phyloP scores from a whole-genome alignment of 53 echinoderm and acorn worm genomes.

The Luidia sarsii region DNA sequence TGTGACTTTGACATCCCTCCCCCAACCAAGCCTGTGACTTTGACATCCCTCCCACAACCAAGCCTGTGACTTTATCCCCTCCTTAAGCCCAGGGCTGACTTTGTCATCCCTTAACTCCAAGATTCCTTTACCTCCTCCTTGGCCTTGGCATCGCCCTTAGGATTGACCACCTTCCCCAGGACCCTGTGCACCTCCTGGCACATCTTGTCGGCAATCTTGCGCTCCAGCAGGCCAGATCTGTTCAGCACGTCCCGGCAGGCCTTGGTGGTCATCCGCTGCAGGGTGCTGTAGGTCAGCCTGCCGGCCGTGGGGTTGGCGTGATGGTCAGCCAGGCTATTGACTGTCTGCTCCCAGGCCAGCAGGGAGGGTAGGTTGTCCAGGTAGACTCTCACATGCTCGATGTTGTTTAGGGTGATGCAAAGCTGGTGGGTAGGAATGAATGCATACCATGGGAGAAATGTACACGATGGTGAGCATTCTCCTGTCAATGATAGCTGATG shows the following conservation, averaged over 20 bases:
- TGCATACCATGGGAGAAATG: not conserved
- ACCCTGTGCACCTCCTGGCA: constrained; percentile 79
- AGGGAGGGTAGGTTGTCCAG: constrained; percentile 89
- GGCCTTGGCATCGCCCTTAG: constrained; percentile 33
- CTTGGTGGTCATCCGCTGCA: constrained; percentile 74
- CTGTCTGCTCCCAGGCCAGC: constrained; percentile 83
- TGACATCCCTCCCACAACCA: too few species aligned
- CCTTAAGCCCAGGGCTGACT: too few species aligned
- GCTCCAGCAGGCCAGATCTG: constrained; percentile 75
- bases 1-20: too few species aligned
- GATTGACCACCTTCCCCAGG: constrained; percentile 79
- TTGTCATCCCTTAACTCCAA: too few species aligned
- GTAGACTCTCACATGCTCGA: constrained; percentile 89
- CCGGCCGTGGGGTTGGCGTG: constrained; percentile 75
- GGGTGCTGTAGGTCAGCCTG: constrained; percentile 73
- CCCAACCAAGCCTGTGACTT: too few species aligned
- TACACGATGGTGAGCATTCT: not conserved
- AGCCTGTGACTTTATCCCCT: too few species aligned
- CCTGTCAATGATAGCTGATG: not conserved
- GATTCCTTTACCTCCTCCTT: constrained; percentile 83
- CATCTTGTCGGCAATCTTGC: constrained; percentile 86
- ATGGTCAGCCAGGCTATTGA: constrained; percentile 65
- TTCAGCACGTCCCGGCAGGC: constrained; percentile 73
- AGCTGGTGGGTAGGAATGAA: constrained; percentile 57
- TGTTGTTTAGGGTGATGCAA: constrained; percentile 98